phyloP scores from a whole-genome alignment of 2,888 invertebrate genomes.

The Erpobdella octoculata region DNA sequence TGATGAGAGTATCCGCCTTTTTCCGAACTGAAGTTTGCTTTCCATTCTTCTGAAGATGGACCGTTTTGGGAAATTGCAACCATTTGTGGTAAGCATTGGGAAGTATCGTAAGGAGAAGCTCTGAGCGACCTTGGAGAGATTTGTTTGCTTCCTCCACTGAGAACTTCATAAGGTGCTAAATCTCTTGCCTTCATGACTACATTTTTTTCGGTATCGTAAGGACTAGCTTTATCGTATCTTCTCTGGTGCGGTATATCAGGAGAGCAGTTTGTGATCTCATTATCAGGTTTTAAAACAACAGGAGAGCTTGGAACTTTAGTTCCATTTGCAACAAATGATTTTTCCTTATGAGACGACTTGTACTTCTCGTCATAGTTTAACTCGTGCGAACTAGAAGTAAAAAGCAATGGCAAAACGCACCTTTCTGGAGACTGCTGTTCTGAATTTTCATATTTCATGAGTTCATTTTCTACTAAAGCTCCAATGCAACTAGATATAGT shows the following conservation, averaged over 20 bases:
- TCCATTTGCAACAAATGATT: neutral
- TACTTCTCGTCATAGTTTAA: neutral
- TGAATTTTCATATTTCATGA: neutral
- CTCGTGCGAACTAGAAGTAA: neutral
- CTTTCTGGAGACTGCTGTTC: neutral
- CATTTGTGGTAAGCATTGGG: neutral
- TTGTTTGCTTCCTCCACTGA: neutral
- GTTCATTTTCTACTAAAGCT: neutral
- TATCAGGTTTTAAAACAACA: neutral
- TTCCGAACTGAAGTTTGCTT: neutral
- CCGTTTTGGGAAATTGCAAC: neutral
- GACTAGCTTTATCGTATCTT: neutral
- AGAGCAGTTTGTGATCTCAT: neutral
- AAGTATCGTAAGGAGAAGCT: neutral
- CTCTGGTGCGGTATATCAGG: neutral
- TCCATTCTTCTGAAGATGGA: neutral
- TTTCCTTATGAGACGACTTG: neutral
- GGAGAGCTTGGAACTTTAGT: neutral
- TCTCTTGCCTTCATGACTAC: neutral
- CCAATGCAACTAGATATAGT: neutral
- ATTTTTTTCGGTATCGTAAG: neutral
- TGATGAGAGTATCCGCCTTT: neutral
- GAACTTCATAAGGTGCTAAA: neutral
- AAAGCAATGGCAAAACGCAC: neutral
- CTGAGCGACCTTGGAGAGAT: neutral